Conservation (phyloP, 2,797 vertebrate species). For the Channallabes apus region DNA sequence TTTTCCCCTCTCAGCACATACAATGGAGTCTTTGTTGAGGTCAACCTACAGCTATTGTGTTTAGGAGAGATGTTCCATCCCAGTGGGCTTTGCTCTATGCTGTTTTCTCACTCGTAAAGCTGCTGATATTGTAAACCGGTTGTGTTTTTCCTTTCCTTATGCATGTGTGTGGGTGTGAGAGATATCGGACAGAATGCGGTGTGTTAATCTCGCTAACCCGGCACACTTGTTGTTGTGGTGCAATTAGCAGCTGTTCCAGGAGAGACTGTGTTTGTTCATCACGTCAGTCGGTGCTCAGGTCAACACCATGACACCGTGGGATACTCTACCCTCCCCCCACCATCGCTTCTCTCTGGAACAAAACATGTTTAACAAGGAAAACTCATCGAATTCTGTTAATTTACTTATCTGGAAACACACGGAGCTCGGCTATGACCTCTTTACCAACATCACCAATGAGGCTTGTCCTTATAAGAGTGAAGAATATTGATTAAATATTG, state of each 20-base stretch:
- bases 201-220: conserved; percentile 26
- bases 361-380: background rate
- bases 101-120: conserved; percentile 20
- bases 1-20: conserved; percentile 23
- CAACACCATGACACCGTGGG: conserved; percentile 37
- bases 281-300: conserved; percentile 41
- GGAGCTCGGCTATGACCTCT: background rate
- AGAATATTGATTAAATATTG: background rate
- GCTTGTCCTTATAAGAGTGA: background rate
- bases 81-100: conserved; percentile 20
- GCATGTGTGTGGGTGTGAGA: background rate
- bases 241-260: conserved; percentile 44
- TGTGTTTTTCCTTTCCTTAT: background rate
- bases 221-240: conserved; percentile 42
- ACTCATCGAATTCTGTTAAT: background rate
- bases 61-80: background rate
- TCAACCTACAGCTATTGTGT: conserved; percentile 27
- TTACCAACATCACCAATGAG: background rate
- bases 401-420: background rate
- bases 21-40: conserved; percentile 52
- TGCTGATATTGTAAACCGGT: background rate
- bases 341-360: background rate
- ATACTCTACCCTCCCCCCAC: background rate
- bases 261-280: conserved; percentile 42
- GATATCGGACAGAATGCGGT: background rate